These are phyloP conservation scores for Holocentrus rufus DNA, from an alignment of 2,797 vertebrate species.

Conservation along the genomic window DNA sequence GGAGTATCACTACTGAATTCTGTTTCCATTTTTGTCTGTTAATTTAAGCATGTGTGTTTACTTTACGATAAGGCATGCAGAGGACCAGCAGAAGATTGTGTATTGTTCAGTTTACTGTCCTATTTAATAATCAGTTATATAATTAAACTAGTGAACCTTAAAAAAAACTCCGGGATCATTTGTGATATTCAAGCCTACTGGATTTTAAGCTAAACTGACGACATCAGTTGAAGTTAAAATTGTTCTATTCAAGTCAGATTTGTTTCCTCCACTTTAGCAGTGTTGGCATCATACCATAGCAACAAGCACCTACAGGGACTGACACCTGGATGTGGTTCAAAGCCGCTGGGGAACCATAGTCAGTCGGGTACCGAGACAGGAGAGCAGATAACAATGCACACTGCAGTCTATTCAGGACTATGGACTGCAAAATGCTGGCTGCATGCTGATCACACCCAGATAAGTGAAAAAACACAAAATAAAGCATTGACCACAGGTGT, in stretches of 20 bases:
- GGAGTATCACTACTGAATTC: no score
- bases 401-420: constrained; percentile 79
- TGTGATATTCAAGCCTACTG: no score
- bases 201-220: not conserved
- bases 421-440: constrained; percentile 77
- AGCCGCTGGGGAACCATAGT: constrained; percentile 58
- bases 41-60: no score
- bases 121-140: no score
- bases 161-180: no score
- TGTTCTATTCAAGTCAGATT: constrained; percentile 17
- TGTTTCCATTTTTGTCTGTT: no score
- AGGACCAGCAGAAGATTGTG: no score
- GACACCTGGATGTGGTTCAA: constrained; percentile 79
- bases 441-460: constrained; percentile 75
- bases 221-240: not conserved
- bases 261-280: constrained; percentile 25
- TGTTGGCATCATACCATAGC: constrained; percentile 57
- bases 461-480: constrained; percentile 73
- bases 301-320: constrained; percentile 58
- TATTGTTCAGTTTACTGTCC: no score
- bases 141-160: no score
- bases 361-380: constrained; percentile 71
- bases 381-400: constrained; percentile 74
- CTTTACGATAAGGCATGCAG: no score
- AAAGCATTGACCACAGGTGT: constrained; percentile 74